These are phyloP conservation scores for Aythya baeri DNA, from an alignment of 2,113 vertebrate genomes.

Conservation along the genomic window DNA sequence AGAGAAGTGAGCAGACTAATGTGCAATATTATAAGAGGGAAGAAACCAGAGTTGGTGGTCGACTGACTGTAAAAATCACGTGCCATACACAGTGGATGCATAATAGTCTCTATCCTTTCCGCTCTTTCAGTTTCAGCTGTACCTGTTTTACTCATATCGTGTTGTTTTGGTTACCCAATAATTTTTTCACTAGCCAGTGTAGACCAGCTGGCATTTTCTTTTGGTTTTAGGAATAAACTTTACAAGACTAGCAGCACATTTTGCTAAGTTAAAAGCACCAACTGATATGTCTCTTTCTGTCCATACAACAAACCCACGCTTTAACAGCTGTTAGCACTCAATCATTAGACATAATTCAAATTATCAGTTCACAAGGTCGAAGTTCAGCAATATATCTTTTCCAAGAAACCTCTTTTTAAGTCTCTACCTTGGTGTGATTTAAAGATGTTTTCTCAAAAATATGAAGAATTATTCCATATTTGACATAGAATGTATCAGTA, in stretches of 20 bases:
- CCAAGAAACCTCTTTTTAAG: background rate
- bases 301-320: background rate
- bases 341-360: background rate
- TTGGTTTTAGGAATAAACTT: background rate
- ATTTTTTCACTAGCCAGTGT: background rate
- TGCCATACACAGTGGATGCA: accelerated
- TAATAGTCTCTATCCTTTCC: background rate
- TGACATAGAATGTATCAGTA: background rate
- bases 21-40: background rate
- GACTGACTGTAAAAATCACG: accelerated
- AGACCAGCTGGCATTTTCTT: background rate
- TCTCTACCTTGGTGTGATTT: background rate
- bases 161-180: background rate
- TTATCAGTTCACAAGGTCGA: background rate
- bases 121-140: background rate
- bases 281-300: background rate
- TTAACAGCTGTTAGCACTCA: background rate
- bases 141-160: background rate
- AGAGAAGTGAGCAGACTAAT: background rate
- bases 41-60: background rate
- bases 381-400: background rate
- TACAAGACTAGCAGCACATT: background rate
- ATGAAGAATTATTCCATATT: background rate
- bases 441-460: background rate
- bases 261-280: background rate